These are phyloP conservation scores for Murina feae DNA, from an alignment of 2,113 vertebrate genomes.

Conservation along the genomic window DNA sequence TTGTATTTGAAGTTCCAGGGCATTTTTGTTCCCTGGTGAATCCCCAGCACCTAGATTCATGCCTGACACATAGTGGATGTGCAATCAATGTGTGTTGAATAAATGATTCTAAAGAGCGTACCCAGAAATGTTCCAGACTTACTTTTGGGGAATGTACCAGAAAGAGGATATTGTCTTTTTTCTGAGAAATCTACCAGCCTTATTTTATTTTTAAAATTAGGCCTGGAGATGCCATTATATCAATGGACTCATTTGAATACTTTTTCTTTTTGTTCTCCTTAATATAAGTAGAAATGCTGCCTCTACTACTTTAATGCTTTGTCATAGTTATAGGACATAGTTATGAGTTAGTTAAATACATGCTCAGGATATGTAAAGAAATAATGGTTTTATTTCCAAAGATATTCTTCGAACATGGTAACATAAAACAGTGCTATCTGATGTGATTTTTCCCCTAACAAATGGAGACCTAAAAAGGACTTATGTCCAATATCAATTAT, in stretches of 20 bases:
- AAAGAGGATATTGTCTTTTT: background rate
- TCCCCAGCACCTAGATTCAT: no score
- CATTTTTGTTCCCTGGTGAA: no score
- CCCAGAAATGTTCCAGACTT: background rate
- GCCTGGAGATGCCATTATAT: background rate
- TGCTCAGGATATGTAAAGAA: background rate
- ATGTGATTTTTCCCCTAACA: slow-evolving; percentile 25
- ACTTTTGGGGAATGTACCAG: background rate
- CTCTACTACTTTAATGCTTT: background rate
- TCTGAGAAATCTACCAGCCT: background rate
- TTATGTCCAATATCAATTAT: slow-evolving; percentile 35
- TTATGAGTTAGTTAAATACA: background rate
- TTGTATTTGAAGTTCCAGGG: no score
- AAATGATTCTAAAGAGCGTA: background rate
- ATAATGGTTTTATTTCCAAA: slow-evolving; percentile 19
- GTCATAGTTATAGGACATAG: background rate
- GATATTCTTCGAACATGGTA: background rate
- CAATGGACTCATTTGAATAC: background rate
- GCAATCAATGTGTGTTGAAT: no score
- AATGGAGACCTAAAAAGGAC: slow-evolving; percentile 45
- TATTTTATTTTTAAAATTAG: slow-evolving; percentile 17
- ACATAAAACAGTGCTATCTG: background rate
- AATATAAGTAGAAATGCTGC: background rate
- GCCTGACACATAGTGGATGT: no score
- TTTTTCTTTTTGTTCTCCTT: slow-evolving; percentile 1